Evolutionary conservation across 2,888 invertebrate genomes (phyloP), one percentile per base, ranked within the genome.

Genomic region (Ommatoiulus sabulosus): DNA sequence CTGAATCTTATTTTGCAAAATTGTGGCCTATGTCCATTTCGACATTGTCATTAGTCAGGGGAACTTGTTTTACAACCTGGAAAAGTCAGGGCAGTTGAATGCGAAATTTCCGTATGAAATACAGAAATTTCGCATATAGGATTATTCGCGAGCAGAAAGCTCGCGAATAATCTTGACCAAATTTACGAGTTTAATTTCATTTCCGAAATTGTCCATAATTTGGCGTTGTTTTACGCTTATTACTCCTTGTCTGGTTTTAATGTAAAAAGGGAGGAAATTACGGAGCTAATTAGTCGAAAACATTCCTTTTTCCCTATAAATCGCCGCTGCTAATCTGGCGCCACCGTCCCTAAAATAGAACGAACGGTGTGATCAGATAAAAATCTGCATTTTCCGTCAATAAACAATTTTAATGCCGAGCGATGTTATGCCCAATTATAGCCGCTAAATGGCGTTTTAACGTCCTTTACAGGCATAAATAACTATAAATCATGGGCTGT

Each of bases 381-480:
- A 63, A 63, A 63, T 63, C 63, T 63, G 5, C 63, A 63, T 63
- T 63, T 63, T 52, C n/a, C n/a, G 63, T n/a, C n/a, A 63, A 63
- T 63, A 63, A 63, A 63, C 63, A n/a, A 63, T 63, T 63, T 63
- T 63, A 63, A 63, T 63, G 15, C n/a, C n/a, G n/a, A 63, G 63
- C 63, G 63, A 63, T 63, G 63, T n/a, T 63, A n/a, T 63, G 4
- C 6, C 63, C 63, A 63, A 63, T 63, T 63, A 63, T 63, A 63
- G 63, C 63, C 63, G 63, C 17, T 63, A 63, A 63, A 63, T 63
- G n/a, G 17, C 63, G n/a, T 20, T 35, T 63, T 63, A 63, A 63
- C 63, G 63, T 3, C 63, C 63, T 63, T 63, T n/a, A 63, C 17
- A 63, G 63, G 63, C 63, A 63, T 4, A 63, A 63, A 63, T 63